Evolutionary conservation across 2,888 invertebrate genomes (phyloP), one percentile per base, ranked within the genome.

Genomic region (Drosophila rubida): DNA sequence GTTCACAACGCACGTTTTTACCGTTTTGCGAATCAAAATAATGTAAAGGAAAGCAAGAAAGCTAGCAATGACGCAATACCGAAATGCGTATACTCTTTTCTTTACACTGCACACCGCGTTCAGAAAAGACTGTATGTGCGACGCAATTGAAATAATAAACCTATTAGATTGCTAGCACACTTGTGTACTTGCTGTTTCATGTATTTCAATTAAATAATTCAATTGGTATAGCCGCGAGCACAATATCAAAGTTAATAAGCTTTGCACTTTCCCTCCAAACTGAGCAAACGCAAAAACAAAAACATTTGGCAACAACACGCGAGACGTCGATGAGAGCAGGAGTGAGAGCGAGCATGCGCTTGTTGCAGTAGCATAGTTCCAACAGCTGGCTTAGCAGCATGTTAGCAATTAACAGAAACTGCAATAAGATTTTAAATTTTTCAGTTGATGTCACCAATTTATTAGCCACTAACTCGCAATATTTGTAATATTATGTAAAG

Each of bases 341-440:
- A 22, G 25, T 44, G 54, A 5, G 14, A 48, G 75, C 62, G 74
- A 69, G 72, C 74, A 73, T 73, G 71, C 71, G 74, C 71, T 42
- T 14, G n/a, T 30, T 23, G 48, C 14, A 23, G 25, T 49, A 53
- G 62, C 72, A 68, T 45, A 48, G 16, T 6, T 5, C 13, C 5
- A 13, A 73, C 57, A 69, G 41, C 44, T 48, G 50, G 30, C 48
- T 2, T n/a, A 66, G 48, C 30, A 41, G 42, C 9, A 30, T 57
- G 23, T 9, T 50, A 49, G 27, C 51, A 37, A 13, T 7, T 32
- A 13, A 9, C 35, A 23, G 27, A 23, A 19, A 2, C 19, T 19
- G 19, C 19, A 19, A 19, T 2, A 19, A 2, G 19, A 19, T 19
- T 19, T 19, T 19, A 1, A 19, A 19, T 19, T 19, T 19, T 3